Percentiles rank a stretch among this genome's conserved stretches.
phyloP scores from a whole-genome alignment of 37 sponge, comb jelly and placozoan species.

The Ephydatia muelleri region DNA sequence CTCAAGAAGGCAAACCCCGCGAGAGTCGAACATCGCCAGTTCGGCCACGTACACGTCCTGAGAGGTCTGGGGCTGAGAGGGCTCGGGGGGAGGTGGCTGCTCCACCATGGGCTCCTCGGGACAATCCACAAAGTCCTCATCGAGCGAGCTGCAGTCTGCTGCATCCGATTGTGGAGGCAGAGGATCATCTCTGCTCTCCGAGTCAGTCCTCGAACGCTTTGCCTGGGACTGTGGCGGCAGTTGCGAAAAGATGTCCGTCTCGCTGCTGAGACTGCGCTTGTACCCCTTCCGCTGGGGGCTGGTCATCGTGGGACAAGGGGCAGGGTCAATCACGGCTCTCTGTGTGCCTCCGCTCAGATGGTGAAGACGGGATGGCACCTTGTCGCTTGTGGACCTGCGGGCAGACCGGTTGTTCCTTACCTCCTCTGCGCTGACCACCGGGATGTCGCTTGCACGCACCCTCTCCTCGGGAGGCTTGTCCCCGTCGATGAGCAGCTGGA shows the following conservation, averaged over 20 bases:
- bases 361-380: not conserved
- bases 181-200: not conserved
- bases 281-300: not conserved
- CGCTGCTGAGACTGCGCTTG: slow-evolving; percentile 4
- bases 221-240: no score
- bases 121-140: not conserved
- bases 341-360: slow-evolving; percentile 20
- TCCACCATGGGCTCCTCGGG: not conserved
- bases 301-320: not conserved
- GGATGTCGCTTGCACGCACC: slow-evolving; percentile 8
- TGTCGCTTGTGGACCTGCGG: not conserved
- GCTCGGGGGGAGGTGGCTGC: not conserved
- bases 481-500: slow-evolving; percentile 41
- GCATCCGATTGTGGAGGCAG: not conserved
- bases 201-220: not conserved
- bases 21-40: slow-evolving; percentile 70
- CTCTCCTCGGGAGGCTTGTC: slow-evolving; percentile 34
- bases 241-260: not conserved
- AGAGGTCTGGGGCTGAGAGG: not conserved
- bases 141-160: not conserved
- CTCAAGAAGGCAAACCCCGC: slow-evolving; percentile 55
- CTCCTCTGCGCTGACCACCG: slow-evolving; percentile 37
- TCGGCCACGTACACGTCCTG: slow-evolving; percentile 42
- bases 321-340: not conserved
- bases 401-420: not conserved